These are phyloP conservation scores for Cyphomyrus discorhynchus DNA, from an alignment of 2,113 vertebrate genomes.

Conservation along the genomic window DNA sequence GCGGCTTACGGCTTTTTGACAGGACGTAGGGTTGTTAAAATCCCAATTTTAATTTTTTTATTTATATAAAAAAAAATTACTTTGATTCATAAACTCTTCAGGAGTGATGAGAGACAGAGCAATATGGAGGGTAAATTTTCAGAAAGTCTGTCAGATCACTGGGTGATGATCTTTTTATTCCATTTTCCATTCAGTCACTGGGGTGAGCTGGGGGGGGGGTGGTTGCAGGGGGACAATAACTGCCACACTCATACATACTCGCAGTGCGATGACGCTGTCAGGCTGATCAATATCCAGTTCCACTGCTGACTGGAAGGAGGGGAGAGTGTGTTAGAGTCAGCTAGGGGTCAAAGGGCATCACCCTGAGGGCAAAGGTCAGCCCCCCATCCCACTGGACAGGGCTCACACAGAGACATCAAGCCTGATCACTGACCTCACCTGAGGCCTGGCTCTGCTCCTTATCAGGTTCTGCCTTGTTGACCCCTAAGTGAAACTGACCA, in stretches of 20 bases:
- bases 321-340: slow-evolving; percentile 47
- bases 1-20: slow-evolving; percentile 41
- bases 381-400: slow-evolving; percentile 39
- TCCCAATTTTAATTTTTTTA: background rate
- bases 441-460: slow-evolving; percentile 24
- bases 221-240: background rate
- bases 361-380: slow-evolving; percentile 43
- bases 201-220: background rate
- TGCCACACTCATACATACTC: background rate
- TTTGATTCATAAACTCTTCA: background rate
- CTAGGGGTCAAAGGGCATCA: slow-evolving; percentile 48
- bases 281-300: slow-evolving; percentile 56
- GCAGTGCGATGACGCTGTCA: background rate
- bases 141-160: background rate
- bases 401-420: slow-evolving; percentile 34
- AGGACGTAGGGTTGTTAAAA: slow-evolving; percentile 42
- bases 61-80: background rate
- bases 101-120: background rate
- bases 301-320: slow-evolving; percentile 57
- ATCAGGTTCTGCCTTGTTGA: background rate
- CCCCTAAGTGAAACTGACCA: slow-evolving; percentile 29
- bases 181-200: background rate
- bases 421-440: slow-evolving; percentile 39
- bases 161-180: background rate
- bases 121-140: background rate